These are phyloP conservation scores for Dryoscopus gambensis DNA, from an alignment of 2,113 vertebrate species.

Conservation along the genomic window DNA sequence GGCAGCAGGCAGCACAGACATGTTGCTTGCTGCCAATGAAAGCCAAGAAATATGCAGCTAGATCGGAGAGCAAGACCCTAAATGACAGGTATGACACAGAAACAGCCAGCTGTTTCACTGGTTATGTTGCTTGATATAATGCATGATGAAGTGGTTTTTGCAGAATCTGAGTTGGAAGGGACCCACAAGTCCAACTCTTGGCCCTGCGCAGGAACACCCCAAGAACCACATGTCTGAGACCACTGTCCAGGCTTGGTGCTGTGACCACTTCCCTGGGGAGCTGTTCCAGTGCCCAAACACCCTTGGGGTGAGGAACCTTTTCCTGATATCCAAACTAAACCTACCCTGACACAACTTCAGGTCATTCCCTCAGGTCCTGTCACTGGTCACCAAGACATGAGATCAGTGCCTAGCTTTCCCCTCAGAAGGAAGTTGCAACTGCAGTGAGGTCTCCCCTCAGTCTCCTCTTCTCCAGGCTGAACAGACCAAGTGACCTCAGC, in stretches of 20 bases:
- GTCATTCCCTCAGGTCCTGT: background rate
- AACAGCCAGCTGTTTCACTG: background rate
- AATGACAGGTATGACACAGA: background rate
- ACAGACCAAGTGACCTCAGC: background rate
- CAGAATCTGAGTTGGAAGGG: background rate
- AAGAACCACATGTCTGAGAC: background rate
- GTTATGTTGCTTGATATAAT: background rate
- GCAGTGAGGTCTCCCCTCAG: background rate
- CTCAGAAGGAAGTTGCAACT: rapidly evolving
- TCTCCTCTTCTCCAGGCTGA: background rate
- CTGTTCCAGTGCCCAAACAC: background rate
- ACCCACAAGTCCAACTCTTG: background rate
- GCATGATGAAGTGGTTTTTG: background rate
- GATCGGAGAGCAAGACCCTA: background rate
- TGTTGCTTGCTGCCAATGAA: background rate
- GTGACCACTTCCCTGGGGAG: background rate
- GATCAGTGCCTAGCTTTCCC: background rate
- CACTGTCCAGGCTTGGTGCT: background rate
- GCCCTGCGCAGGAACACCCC: background rate
- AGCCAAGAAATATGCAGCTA: background rate
- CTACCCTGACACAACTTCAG: background rate
- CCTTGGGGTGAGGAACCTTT: background rate
- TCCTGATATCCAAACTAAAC: background rate
- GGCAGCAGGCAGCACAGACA: background rate
- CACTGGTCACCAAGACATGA: background rate